Evolutionary conservation across 1,140 invertebrate genomes (phyloP).

Genomic region (Lucilia sericata): DNA sequence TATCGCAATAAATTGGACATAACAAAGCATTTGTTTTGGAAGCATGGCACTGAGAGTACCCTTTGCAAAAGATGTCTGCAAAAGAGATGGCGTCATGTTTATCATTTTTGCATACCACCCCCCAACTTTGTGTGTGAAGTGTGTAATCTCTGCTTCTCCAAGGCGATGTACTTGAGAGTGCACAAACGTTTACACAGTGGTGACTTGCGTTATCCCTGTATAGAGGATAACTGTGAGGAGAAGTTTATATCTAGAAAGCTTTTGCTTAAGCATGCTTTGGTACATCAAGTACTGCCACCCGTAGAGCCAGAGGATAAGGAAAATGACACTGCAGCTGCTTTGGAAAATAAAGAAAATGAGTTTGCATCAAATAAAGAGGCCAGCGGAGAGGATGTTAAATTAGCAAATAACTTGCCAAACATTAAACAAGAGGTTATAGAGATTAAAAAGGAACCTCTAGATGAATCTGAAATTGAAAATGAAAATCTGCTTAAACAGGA

Average conservation of each 20-base stretch:
- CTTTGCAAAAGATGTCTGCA: slow-evolving; percentile 86
- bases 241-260: slow-evolving; percentile 86
- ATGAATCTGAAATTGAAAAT: neutral
- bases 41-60: slow-evolving; percentile 88
- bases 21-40: slow-evolving; percentile 90
- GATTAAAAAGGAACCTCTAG: slow-evolving; percentile 28
- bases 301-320: slow-evolving; percentile 48
- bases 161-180: slow-evolving; percentile 83
- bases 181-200: slow-evolving; percentile 82
- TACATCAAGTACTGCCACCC: slow-evolving; percentile 58
- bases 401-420: neutral
- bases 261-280: slow-evolving; percentile 75
- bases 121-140: slow-evolving; percentile 82
- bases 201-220: slow-evolving; percentile 79
- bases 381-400: neutral
- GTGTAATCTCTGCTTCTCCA: slow-evolving; percentile 79
- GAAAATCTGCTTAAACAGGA: neutral
- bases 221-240: slow-evolving; percentile 76
- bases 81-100: slow-evolving; percentile 90
- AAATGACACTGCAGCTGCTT: slow-evolving; percentile 43
- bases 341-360: slow-evolving; percentile 50
- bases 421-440: slow-evolving; percentile 8
- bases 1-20: slow-evolving; percentile 89
- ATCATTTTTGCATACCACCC: slow-evolving; percentile 88
- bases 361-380: neutral